Evolutionary conservation across 1,140 invertebrate genomes (phyloP).

Genomic region (Campoletis sonorensis): DNA sequence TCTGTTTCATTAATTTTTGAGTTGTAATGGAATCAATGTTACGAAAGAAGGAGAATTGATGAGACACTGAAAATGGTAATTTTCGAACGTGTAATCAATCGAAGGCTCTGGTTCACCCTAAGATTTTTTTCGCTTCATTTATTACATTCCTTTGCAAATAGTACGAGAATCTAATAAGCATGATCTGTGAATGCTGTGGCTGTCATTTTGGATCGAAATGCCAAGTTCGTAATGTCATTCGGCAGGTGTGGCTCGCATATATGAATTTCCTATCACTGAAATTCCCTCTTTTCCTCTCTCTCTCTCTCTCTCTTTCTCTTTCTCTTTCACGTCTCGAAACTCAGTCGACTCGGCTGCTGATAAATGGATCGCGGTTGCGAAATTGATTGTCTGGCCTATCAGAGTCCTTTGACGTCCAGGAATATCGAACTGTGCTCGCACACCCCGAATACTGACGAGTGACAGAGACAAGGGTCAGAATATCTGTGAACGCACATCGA

Average conservation of each 20-base stretch:
- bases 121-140: no score
- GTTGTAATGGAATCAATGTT: no score
- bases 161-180: background rate
- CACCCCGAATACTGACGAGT: background rate
- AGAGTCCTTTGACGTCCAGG: slow-evolving; percentile 16
- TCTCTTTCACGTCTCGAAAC: background rate
- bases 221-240: background rate
- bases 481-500: background rate
- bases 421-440: background rate
- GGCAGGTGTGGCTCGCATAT: background rate
- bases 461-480: background rate
- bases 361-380: slow-evolving; percentile 26
- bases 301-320: background rate
- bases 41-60: no score
- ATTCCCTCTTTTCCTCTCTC: background rate
- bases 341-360: background rate
- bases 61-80: no score
- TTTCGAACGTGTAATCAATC: no score
- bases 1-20: no score
- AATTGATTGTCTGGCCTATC: slow-evolving; percentile 31
- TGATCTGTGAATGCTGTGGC: background rate
- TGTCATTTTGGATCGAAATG: background rate
- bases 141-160: background rate
- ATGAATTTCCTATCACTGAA: slow-evolving; percentile 4
- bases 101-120: no score